These are phyloP conservation scores for Eurytoma adleriae DNA, from an alignment of 2,888 invertebrate genomes.

Conservation along the genomic window DNA sequence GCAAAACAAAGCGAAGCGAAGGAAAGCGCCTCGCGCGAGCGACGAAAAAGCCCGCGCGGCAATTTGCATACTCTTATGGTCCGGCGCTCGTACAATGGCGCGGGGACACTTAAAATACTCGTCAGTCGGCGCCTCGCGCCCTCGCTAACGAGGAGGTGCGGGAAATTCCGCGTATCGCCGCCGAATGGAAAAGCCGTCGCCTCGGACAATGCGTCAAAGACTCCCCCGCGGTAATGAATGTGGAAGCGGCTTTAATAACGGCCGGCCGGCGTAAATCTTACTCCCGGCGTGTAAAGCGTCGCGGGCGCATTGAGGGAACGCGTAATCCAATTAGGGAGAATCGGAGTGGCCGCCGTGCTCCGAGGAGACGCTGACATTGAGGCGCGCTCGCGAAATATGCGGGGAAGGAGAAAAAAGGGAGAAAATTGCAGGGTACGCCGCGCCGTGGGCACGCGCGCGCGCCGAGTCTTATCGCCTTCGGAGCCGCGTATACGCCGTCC, in stretches of 20 bases:
- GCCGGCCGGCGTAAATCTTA: conserved; percentile 36
- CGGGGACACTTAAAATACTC: conserved; percentile 46
- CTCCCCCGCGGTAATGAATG: conserved; percentile 44
- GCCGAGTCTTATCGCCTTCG: neutral
- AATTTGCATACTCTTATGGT: conserved; percentile 27
- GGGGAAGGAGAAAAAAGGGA: conserved; percentile 5
- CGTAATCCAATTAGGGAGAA: conserved; percentile 55
- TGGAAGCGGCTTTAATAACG: conserved; percentile 49
- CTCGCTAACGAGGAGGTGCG: conserved; percentile 18
- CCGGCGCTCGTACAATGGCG: conserved; percentile 21
- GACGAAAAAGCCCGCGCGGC: conserved; percentile 4
- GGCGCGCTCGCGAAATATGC: neutral
- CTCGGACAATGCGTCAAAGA: conserved; percentile 7
- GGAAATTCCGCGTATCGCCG: conserved; percentile 35
- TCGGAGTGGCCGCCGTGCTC: conserved; percentile 17
- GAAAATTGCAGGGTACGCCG: neutral
- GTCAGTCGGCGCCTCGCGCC: conserved; percentile 26
- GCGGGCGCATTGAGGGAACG: conserved; percentile 5
- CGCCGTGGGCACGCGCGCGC: neutral
- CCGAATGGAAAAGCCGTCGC: neutral
- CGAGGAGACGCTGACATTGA: conserved; percentile 44
- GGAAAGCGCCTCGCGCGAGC: neutral
- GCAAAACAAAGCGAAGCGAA: conserved; percentile 6
- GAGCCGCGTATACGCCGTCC: neutral
- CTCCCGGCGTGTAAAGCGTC: neutral